phyloP scores from a whole-genome alignment of 2,113 vertebrate species.

The Crypturellus undulatus region DNA sequence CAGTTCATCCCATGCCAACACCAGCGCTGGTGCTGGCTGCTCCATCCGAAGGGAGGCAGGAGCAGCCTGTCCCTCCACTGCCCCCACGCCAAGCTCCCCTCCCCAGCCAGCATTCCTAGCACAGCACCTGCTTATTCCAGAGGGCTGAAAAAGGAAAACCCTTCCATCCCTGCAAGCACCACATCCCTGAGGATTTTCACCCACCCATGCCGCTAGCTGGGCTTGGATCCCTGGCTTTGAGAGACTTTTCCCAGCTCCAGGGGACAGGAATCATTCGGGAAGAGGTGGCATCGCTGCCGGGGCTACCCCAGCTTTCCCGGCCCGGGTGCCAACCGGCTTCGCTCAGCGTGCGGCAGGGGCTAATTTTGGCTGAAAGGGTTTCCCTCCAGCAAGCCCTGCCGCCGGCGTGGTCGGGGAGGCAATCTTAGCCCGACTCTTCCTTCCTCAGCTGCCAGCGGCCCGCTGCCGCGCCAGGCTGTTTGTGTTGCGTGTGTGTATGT shows the following conservation, averaged over 20 bases:
- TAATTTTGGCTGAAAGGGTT: constrained; percentile 62
- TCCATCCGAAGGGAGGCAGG: background rate
- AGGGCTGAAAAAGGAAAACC: fast-evolving
- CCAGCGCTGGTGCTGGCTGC: fast-evolving
- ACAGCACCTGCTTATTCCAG: background rate
- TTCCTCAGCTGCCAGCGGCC: constrained; percentile 42
- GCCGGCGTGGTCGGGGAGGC: constrained; percentile 42
- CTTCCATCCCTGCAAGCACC: fast-evolving
- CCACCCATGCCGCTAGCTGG: background rate
- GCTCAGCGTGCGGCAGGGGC: constrained; percentile 14
- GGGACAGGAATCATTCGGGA: background rate
- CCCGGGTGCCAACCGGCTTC: background rate
- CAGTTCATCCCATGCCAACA: background rate
- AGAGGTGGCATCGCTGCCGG: background rate
- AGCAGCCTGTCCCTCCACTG: no score
- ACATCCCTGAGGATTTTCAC: constrained; percentile 10
- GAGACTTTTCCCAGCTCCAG: background rate
- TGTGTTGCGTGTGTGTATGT: constrained; percentile 58
- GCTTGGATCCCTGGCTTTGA: no score
- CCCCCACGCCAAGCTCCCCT: no score
- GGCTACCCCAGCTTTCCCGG: constrained; percentile 21
- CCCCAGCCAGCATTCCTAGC: background rate
- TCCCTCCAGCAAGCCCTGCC: constrained; percentile 19
- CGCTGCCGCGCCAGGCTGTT: constrained; percentile 35
- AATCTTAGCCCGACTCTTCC: constrained; percentile 52